phyloP scores from a whole-genome alignment of 2,113 vertebrate genomes.

The Dasypus novemcinctus region DNA sequence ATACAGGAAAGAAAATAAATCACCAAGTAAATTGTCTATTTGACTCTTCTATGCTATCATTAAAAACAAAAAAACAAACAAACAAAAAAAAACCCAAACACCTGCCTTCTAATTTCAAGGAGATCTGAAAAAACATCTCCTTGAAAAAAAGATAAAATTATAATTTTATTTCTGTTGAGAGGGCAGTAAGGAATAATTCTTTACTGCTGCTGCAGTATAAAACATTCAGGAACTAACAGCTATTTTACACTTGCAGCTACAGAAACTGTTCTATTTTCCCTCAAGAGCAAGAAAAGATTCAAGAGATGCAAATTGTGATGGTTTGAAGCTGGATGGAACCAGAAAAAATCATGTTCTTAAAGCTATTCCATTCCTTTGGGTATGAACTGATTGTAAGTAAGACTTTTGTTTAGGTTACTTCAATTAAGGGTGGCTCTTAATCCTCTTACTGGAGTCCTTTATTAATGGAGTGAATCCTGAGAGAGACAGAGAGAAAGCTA shows the following conservation, averaged over 20 bases:
- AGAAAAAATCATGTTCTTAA: too few species aligned
- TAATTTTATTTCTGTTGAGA: not conserved
- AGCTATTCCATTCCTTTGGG: too few species aligned
- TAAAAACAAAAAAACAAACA: not conserved
- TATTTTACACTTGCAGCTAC: not conserved
- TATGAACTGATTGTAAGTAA: too few species aligned
- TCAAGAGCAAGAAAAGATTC: constrained; percentile 2
- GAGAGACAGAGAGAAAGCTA: too few species aligned
- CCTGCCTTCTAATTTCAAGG: not conserved
- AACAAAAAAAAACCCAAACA: too few species aligned
- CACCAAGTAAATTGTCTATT: not conserved
- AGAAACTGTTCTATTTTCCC: not conserved
- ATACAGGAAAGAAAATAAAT: not conserved
- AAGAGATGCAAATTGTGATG: not conserved
- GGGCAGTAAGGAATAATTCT: not conserved
- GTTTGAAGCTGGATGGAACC: too few species aligned
- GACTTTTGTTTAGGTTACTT: too few species aligned
- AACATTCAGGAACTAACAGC: not conserved
- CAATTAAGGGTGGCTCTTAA: too few species aligned
- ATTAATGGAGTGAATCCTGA: too few species aligned
- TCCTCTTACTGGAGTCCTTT: too few species aligned
- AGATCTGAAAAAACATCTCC: not conserved
- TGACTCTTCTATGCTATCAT: not conserved
- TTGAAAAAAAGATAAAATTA: not conserved
- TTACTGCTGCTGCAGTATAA: not conserved